Conservation (phyloP, 2,113 vertebrate species). For the Ploceus nigricollis region DNA sequence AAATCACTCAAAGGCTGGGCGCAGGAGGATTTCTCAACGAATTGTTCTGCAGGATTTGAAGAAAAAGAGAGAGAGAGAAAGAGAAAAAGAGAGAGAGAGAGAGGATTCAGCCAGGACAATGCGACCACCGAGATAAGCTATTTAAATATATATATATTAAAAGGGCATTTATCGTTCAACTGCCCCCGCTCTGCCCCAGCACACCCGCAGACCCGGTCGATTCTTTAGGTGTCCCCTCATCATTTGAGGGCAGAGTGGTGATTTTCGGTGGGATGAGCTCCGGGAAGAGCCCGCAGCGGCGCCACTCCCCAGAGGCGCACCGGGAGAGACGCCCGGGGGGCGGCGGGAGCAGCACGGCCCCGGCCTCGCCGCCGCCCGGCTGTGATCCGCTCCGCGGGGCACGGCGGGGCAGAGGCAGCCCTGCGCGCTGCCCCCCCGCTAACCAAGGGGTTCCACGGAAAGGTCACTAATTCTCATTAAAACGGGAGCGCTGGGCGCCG, state of each 20-base stretch:
- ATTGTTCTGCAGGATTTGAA: slow-evolving; percentile 81
- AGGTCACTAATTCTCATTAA: background rate
- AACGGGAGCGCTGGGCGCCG: background rate
- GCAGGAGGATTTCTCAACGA: slow-evolving; percentile 95
- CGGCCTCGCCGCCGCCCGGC: background rate
- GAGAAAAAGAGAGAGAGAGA: fast-evolving
- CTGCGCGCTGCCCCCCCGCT: background rate
- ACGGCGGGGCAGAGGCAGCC: background rate
- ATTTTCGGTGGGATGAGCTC: background rate
- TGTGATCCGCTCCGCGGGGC: background rate
- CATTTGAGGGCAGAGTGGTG: background rate
- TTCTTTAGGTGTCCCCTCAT: background rate
- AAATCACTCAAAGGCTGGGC: slow-evolving; percentile 83
- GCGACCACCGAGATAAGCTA: background rate
- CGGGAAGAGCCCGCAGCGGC: background rate
- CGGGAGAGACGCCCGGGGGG: background rate
- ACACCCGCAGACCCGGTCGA: background rate
- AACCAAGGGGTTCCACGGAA: background rate
- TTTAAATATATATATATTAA: background rate
- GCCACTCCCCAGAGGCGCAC: background rate
- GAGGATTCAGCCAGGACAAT: background rate
- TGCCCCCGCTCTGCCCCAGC: background rate
- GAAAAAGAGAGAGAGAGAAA: background rate
- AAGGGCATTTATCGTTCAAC: background rate
- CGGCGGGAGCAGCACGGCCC: background rate